These are phyloP conservation scores for Embidobia sp. DNA, from an alignment of 2,888 invertebrate genomes.

Conservation along the genomic window DNA sequence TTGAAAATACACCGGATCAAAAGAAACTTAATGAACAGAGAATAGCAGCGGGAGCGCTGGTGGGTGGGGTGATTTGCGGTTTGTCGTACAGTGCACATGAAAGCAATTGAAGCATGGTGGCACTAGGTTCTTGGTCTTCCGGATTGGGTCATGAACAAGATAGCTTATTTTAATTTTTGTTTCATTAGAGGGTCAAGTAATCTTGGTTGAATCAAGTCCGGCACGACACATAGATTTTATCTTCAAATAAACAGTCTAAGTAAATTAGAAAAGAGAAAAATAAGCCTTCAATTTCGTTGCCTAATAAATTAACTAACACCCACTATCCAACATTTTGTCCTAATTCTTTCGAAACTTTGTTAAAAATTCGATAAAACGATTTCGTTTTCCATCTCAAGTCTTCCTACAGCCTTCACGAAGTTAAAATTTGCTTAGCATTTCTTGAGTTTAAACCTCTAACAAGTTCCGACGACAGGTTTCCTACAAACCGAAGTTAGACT, in stretches of 20 bases:
- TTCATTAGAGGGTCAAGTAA: neutral
- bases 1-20: constrained; percentile 29
- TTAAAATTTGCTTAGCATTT: no score
- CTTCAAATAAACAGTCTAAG: no score
- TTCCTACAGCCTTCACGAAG: no score
- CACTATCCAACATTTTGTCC: no score
- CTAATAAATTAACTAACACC: no score
- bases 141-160: constrained; percentile 10
- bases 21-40: constrained; percentile 31
- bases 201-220: neutral
- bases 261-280: no score
- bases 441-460: no score
- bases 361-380: no score
- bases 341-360: no score
- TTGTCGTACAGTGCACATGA: constrained; percentile 20
- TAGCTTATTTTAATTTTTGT: constrained; percentile 3
- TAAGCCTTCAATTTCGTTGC: no score
- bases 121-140: constrained; percentile 13
- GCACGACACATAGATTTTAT: neutral
- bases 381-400: no score
- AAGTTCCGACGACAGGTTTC: neutral
- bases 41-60: constrained; percentile 12
- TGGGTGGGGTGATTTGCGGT: constrained; percentile 40
- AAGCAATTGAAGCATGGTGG: constrained; percentile 16
- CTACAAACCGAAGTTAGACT: neutral